phyloP scores from a whole-genome alignment of 2,888 invertebrate species.

The Noctua fimbriata region DNA sequence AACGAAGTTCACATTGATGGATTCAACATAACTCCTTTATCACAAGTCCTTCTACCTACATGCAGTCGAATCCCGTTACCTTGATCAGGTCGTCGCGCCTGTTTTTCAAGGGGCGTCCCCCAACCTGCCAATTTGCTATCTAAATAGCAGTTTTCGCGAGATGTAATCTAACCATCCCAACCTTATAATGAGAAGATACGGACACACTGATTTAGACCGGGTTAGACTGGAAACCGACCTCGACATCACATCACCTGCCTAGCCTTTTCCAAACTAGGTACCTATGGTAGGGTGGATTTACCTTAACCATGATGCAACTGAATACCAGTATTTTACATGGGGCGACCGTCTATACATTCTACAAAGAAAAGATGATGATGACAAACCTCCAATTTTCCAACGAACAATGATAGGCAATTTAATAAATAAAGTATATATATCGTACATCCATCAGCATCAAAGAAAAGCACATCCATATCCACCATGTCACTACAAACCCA shows the following conservation, averaged over 20 bases:
- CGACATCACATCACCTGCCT: neutral
- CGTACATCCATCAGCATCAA: no score
- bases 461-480: neutral
- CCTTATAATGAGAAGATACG: neutral
- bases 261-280: neutral
- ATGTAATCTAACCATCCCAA: neutral
- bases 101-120: neutral
- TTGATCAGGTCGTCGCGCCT: neutral
- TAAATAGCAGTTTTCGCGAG: neutral
- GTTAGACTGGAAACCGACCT: neutral
- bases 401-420: neutral
- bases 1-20: neutral
- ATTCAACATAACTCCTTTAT: neutral
- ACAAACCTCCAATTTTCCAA: neutral
- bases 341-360: neutral
- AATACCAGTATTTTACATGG: neutral
- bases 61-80: neutral
- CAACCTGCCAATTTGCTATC: neutral
- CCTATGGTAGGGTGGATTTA: neutral
- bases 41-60: neutral
- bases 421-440: neutral
- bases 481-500: slow-evolving; percentile 10
- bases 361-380: neutral
- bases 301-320: neutral
- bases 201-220: neutral